Conservation (phyloP, 2,113 vertebrate genomes). For the Notothenia coriiceps region DNA sequence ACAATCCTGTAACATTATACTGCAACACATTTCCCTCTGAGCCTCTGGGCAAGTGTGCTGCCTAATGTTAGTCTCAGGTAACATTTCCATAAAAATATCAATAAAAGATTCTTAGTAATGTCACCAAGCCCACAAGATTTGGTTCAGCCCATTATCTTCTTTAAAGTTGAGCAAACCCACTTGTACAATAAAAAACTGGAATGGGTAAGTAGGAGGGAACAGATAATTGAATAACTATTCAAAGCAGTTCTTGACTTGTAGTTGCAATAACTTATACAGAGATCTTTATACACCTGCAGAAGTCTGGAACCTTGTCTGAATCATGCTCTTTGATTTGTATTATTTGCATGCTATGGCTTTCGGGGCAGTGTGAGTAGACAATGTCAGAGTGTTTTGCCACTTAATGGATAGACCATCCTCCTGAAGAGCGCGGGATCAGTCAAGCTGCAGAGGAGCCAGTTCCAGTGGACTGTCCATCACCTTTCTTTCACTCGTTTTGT, state of each 20-base stretch:
- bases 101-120: slow-evolving; percentile 15
- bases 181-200: slow-evolving; percentile 1
- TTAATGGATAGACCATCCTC: neutral
- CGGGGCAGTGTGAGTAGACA: neutral
- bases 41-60: slow-evolving; percentile 28
- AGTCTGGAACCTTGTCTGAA: neutral
- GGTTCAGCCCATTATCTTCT: neutral
- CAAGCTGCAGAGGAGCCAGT: neutral
- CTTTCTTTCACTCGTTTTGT: too few species aligned
- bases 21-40: slow-evolving; percentile 38
- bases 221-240: neutral
- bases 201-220: neutral
- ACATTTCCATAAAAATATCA: slow-evolving; percentile 33
- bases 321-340: neutral
- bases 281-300: neutral
- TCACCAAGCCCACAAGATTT: slow-evolving; percentile 29
- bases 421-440: neutral
- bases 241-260: neutral
- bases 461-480: too few species aligned
- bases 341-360: neutral
- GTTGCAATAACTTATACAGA: neutral
- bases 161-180: slow-evolving; percentile 13
- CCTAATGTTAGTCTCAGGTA: slow-evolving; percentile 5
- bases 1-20: slow-evolving; percentile 36
- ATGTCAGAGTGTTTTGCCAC: neutral